phyloP scores from a whole-genome alignment of 2,113 vertebrate species.

The Meriones unguiculatus region DNA sequence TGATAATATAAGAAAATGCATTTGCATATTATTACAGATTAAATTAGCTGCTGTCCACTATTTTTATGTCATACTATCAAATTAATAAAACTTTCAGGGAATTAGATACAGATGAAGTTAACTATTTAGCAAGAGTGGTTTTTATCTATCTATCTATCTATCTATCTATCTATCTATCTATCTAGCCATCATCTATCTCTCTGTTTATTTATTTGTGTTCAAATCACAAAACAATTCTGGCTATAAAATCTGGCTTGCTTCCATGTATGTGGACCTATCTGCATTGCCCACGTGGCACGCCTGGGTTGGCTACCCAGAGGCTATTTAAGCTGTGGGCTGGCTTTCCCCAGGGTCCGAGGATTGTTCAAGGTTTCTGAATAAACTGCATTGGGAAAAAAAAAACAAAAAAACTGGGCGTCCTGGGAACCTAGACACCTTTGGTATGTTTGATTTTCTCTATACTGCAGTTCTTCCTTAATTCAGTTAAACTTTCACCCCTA shows the following conservation, averaged over 20 bases:
- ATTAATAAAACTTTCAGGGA: constrained; percentile 46
- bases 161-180: too few species aligned
- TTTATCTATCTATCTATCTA: too few species aligned
- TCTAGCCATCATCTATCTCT: too few species aligned
- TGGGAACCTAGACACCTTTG: neutral
- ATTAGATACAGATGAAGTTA: constrained; percentile 1
- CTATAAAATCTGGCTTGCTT: too few species aligned
- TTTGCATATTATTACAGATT: constrained; percentile 58
- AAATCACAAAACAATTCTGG: constrained; percentile 65
- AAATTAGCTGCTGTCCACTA: constrained; percentile 20
- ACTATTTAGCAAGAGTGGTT: neutral
- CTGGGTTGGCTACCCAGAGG: too few species aligned
- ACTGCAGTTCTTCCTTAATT: constrained; percentile 60
- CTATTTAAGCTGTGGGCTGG: too few species aligned
- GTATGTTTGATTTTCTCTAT: neutral
- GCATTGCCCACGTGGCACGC: too few species aligned
- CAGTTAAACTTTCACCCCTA: constrained; percentile 63
- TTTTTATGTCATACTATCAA: constrained; percentile 51
- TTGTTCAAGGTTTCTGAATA: too few species aligned
- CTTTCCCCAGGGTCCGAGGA: too few species aligned
- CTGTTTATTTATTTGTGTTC: too few species aligned
- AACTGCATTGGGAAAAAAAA: too few species aligned
- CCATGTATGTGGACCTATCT: too few species aligned
- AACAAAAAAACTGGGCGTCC: neutral
- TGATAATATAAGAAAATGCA: constrained; percentile 3